Evolutionary conservation across 2,113 vertebrate genomes (phyloP), one percentile per base, ranked within the genome.

Genomic region (Cinclus mexicanus): DNA sequence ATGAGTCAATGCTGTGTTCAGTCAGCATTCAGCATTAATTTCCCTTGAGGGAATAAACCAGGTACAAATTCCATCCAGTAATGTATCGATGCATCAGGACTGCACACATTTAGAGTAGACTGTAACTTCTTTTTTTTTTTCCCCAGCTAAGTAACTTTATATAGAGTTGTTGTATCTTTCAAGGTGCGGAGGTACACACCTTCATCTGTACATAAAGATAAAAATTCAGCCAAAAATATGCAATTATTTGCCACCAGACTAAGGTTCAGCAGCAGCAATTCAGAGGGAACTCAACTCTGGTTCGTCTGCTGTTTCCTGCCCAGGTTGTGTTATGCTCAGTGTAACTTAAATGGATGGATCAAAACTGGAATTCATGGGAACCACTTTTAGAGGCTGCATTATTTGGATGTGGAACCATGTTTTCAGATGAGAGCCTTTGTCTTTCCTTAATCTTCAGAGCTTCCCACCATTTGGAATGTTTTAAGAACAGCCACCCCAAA

Each of bases 251-350:
- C 12, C 64, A 55, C 9, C 14, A 64, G 16, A 61, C 13, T 20
- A 42, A 21, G 6, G 11, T 15, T 67, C 64, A 87, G 64, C 2
- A 28, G 80, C 47, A 78, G 26, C 55, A 94, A 24, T 26, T 59
- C 47, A 50, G 53, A 70, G 25, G 20, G 4, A 75, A 17, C 31
- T 24, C 4, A 2, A 1, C 26, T 69, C 41, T 1, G 0, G 5
- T 53, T 88, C 37, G 31, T 79, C n/a, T 69, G 11, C 20, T 0
- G 0, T 37, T 49, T 72, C 14, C 41, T 61, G 20, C 52, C 41
- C 31, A 44, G 29, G 25, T 23, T 57, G 24, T 41, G 37, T 28
- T 46, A 3, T 20, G 24, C 52, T 50, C 64, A 56, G 11, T 14
- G 12, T 11, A 81, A 56, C 20, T 41, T 57, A 14, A 50, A 49